phyloP scores from a whole-genome alignment of 2,888 invertebrate species.

The Allacma fusca region DNA sequence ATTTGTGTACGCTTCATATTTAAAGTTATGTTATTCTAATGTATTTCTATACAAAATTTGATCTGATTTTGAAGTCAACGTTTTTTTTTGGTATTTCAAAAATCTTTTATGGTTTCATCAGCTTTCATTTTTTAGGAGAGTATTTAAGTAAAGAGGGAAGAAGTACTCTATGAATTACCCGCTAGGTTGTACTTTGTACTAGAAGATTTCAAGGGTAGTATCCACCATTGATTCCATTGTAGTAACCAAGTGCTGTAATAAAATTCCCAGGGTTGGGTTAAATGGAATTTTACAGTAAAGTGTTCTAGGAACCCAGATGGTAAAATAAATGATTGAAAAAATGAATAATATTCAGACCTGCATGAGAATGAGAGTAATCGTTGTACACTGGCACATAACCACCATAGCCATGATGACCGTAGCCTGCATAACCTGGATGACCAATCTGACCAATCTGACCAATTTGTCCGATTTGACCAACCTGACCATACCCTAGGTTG shows the following conservation, averaged over 20 bases:
- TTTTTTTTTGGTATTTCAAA: background rate
- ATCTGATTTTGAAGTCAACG: background rate
- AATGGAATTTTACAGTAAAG: too few relatives aligned
- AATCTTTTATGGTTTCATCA: background rate
- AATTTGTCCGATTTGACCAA: background rate
- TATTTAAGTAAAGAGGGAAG: background rate
- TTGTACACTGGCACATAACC: constrained; percentile 13
- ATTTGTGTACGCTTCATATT: too few relatives aligned
- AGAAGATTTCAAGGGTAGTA: constrained; percentile 1
- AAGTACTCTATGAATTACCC: background rate
- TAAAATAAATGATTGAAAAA: too few relatives aligned
- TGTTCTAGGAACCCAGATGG: too few relatives aligned
- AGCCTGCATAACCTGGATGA: background rate
- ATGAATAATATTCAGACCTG: background rate
- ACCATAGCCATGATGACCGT: constrained; percentile 2
- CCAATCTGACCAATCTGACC: background rate
- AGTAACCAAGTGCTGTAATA: constrained; percentile 4
- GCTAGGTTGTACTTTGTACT: background rate
- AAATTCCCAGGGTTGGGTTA: too few relatives aligned
- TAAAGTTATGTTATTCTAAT: too few relatives aligned
- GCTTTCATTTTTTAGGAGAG: background rate
- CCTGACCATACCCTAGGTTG: background rate
- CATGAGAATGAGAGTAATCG: background rate
- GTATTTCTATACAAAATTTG: too few relatives aligned
- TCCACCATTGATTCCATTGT: constrained; percentile 16